Base-by-base conservation (phyloP, 2,888 invertebrate genomes). In the Morinoia aosen region DNA sequence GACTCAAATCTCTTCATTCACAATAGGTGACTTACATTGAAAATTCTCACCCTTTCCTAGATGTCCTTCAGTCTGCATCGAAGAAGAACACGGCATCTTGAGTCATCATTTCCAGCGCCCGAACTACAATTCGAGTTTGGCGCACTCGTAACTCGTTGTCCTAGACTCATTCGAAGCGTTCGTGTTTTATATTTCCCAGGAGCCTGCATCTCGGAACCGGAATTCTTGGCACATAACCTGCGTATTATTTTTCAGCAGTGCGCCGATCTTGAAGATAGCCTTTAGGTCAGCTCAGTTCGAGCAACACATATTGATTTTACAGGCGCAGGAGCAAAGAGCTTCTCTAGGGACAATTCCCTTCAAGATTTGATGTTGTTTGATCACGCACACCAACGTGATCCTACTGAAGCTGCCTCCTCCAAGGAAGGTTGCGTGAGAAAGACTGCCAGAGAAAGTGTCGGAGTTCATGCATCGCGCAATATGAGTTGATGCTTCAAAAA, bases 301-400 rank as follows among this genome's bases (percentile, higher is more conserved):
- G 48, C 90, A 25, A 76, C 76, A 64, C 40, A 90, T 90, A 90
- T 90, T 90, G 90, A 90, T 90, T 90, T 39, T 90, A 39, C 48
- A 90, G 90, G 39, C 90, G 90, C 76, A 1, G 90, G 48, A 90
- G 90, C 40, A 90, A 90, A 90, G 90, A 90, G 90, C 90, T 90
- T 90, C 90, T 90, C 48, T 19, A 76, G 39, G 90, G 90, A 90
- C 40, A 90, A 90, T 90, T 90, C 90, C 90, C 90, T 90, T 48
- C 39, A n/a, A 57, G 93, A 93, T 93, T 93, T 57, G 93, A 57
- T 93, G 93, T 93, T 93, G 93, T 93, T 93, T 93, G 93, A 93
- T 93, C 93, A 93, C 93, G 93, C 93, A 93, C 93, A 57, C 57
- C 57, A 57, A 93, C 93, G 93, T 93, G 93, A 93, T 93, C 57